Evolutionary conservation across 2,888 invertebrate genomes (phyloP).

Genomic region (Carcina quercana): DNA sequence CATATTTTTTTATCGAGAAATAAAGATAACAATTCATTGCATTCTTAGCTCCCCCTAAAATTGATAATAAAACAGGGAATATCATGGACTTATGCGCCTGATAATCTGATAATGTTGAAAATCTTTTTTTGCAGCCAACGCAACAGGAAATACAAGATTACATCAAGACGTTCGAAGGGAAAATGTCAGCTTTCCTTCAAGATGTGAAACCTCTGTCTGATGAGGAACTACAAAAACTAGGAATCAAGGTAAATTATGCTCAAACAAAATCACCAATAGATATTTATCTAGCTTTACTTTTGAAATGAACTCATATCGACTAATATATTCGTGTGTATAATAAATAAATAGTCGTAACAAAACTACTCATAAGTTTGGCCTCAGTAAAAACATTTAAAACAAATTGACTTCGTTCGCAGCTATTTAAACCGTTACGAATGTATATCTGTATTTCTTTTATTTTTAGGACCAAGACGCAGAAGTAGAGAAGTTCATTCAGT

Average conservation of each 20-base stretch:
- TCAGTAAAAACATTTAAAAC: conserved; percentile 57
- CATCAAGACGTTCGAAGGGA: conserved; percentile 88
- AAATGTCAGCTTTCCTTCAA: conserved; percentile 91
- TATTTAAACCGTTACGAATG: too few species aligned
- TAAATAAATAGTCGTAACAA: too few species aligned
- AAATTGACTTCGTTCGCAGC: too few species aligned
- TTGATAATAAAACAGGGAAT: too few species aligned
- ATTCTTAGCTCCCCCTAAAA: too few species aligned
- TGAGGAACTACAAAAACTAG: conserved; percentile 87
- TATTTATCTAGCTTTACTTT: too few species aligned
- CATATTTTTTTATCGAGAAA: too few species aligned
- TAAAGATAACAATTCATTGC: too few species aligned
- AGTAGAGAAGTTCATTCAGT: conserved; percentile 95
- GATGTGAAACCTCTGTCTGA: conserved; percentile 81
- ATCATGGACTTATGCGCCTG: too few species aligned
- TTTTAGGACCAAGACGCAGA: conserved; percentile 76
- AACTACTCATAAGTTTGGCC: not conserved
- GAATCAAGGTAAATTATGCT: conserved; percentile 82
- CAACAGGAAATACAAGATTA: conserved; percentile 84
- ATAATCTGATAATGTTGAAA: not conserved
- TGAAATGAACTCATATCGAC: too few species aligned
- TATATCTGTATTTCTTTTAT: conserved; percentile 2
- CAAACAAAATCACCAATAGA: too few species aligned
- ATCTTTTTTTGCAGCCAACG: conserved; percentile 65
- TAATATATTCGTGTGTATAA: too few species aligned